These are phyloP conservation scores for Suricata suricatta DNA, from an alignment of 2,113 vertebrate species.

Conservation along the genomic window DNA sequence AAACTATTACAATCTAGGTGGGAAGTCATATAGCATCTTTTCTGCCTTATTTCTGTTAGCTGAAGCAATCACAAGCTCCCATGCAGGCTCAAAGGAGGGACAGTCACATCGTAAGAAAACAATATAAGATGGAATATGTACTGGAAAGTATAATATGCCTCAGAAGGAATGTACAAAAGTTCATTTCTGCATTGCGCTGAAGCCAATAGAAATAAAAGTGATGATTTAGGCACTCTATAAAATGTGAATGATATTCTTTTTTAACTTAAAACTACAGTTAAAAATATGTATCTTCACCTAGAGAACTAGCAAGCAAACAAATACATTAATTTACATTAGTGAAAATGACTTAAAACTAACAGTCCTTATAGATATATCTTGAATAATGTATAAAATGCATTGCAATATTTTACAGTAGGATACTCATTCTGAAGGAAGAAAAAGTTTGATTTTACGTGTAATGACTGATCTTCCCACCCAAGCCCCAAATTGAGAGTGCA, in stretches of 20 bases:
- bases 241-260: not conserved
- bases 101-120: not conserved
- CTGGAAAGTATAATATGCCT: not conserved
- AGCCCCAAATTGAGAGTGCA: not conserved
- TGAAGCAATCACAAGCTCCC: not conserved
- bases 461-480: not conserved
- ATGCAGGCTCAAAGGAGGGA: not conserved
- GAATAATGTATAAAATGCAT: conserved; percentile 16
- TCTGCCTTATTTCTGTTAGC: not conserved
- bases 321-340: conserved; percentile 22
- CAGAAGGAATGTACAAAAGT: not conserved
- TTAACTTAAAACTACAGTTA: conserved; percentile 25
- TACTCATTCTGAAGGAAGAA: conserved; percentile 1
- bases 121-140: not conserved
- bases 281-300: not conserved
- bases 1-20: not conserved
- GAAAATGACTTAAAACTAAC: conserved; percentile 1
- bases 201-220: not conserved
- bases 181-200: not conserved
- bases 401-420: not conserved
- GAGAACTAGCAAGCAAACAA: not conserved
- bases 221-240: not conserved
- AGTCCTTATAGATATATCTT: not conserved
- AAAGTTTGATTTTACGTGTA: not conserved
- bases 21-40: not conserved